Conservation (phyloP, 2,888 invertebrate species). For the Xanthorhoe designata region DNA sequence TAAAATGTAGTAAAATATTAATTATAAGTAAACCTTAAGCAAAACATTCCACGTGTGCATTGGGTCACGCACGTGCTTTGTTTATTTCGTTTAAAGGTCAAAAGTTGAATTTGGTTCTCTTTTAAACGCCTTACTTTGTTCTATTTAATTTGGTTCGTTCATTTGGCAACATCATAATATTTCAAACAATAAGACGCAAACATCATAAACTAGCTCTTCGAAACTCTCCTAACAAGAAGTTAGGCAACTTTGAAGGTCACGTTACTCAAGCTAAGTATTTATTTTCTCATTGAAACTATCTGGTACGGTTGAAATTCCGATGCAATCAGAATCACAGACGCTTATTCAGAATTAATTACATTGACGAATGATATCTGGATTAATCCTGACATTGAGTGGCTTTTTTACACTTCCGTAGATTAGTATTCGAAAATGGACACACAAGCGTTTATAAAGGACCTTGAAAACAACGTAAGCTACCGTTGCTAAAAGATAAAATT, state of each 20-base stretch:
- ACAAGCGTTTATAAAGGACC: conserved; percentile 19
- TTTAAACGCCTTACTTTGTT: too few relatives aligned
- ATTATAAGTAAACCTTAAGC: not conserved
- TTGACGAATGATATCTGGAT: conserved; percentile 13
- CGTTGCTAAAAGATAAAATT: conserved; percentile 1
- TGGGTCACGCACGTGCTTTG: not conserved
- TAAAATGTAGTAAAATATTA: not conserved
- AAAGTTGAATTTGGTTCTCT: not conserved
- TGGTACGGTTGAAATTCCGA: conserved; percentile 50
- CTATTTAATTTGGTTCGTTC: not conserved
- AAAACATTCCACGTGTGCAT: not conserved
- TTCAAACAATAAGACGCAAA: conserved; percentile 2
- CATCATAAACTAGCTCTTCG: conserved; percentile 15
- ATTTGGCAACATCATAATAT: not conserved
- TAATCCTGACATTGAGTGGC: conserved; percentile 14
- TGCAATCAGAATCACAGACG: conserved; percentile 28
- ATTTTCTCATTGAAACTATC: conserved; percentile 58
- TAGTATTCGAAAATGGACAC: conserved; percentile 15
- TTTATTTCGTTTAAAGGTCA: not conserved
- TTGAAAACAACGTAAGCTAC: conserved; percentile 4
- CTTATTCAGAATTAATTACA: conserved; percentile 8
- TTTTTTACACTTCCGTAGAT: conserved; percentile 28
- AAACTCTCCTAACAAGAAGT: conserved; percentile 37
- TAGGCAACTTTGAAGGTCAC: conserved; percentile 57
- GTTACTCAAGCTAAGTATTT: conserved; percentile 56